Evolutionary conservation across 1,140 invertebrate species (phyloP).

Genomic region (Manduca sexta): DNA sequence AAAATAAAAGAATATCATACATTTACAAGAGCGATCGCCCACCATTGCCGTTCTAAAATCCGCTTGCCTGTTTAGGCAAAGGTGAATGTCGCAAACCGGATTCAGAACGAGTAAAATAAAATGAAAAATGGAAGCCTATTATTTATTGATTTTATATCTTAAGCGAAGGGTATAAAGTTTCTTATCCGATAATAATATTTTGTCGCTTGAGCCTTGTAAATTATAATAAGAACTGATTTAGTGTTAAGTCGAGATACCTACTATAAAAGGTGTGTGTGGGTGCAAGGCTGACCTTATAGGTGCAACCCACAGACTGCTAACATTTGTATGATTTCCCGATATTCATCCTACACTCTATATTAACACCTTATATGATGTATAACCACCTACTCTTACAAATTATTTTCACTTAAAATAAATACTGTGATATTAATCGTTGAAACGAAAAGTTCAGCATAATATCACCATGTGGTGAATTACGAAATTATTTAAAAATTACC

Average conservation of each 20-base stretch:
- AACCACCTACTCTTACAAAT: neutral
- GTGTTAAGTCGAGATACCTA: slow-evolving; percentile 53
- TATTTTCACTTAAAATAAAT: neutral
- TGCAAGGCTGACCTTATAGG: slow-evolving; percentile 70
- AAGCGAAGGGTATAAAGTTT: neutral
- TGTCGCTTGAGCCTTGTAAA: neutral
- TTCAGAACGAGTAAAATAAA: slow-evolving; percentile 9
- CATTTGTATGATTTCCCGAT: slow-evolving; percentile 58
- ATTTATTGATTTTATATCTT: slow-evolving; percentile 4
- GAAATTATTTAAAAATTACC: no score
- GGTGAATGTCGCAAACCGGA: slow-evolving; percentile 64
- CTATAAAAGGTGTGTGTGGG: slow-evolving; percentile 65
- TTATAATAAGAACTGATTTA: slow-evolving; percentile 19
- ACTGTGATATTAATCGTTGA: no score
- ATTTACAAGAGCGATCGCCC: slow-evolving; percentile 43
- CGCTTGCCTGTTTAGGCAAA: slow-evolving; percentile 67
- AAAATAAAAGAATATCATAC: slow-evolving; percentile 16
- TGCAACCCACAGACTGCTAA: slow-evolving; percentile 54
- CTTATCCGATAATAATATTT: neutral
- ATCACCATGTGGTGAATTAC: no score
- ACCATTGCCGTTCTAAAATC: slow-evolving; percentile 64
- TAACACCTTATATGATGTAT: slow-evolving; percentile 40
- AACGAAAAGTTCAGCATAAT: no score
- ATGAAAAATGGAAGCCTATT: slow-evolving; percentile 5
- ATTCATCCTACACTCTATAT: slow-evolving; percentile 48